Evolutionary conservation across 2,888 invertebrate species (phyloP).

Genomic region (Agonopterix subpropinquella): DNA sequence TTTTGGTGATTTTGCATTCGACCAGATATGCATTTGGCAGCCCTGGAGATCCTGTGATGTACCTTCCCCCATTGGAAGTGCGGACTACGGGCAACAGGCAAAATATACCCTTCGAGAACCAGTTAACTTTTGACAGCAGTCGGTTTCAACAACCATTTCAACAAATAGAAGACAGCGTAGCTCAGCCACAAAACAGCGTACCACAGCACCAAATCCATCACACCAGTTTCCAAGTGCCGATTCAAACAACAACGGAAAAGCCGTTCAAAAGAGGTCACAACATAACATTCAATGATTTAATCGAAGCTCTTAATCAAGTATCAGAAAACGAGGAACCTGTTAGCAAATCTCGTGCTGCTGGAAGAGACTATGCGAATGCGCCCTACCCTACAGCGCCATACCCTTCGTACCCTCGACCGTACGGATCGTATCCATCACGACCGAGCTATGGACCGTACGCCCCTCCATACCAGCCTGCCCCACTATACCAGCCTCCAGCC

Average conservation of each 20-base stretch:
- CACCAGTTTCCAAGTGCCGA: slow-evolving; percentile 10
- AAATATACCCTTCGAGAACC: not conserved
- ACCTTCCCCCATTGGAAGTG: slow-evolving; percentile 34
- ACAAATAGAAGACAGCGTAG: not conserved
- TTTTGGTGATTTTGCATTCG: slow-evolving; percentile 21
- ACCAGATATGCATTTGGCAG: slow-evolving; percentile 12
- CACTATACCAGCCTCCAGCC: slow-evolving; percentile 3
- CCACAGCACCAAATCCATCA: slow-evolving; percentile 3
- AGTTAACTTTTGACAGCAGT: slow-evolving; percentile 8
- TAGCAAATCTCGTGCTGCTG: slow-evolving; percentile 19
- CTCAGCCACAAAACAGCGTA: not conserved
- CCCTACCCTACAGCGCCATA: slow-evolving; percentile 11
- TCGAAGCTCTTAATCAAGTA: slow-evolving; percentile 30
- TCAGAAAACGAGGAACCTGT: slow-evolving; percentile 17
- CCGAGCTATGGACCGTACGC: slow-evolving; percentile 10
- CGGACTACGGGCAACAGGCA: slow-evolving; percentile 24
- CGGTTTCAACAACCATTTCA: slow-evolving; percentile 10
- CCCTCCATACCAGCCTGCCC: slow-evolving; percentile 9
- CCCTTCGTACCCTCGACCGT: slow-evolving; percentile 11
- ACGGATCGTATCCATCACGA: slow-evolving; percentile 15
- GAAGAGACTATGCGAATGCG: slow-evolving; percentile 11
- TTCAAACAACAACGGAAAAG: slow-evolving; percentile 15
- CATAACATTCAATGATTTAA: slow-evolving; percentile 27
- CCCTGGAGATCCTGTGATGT: slow-evolving; percentile 32
- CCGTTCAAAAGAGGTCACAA: slow-evolving; percentile 17